Base-by-base conservation (phyloP, 2,113 vertebrate species). In the Brienomyrus longianalis region DNA sequence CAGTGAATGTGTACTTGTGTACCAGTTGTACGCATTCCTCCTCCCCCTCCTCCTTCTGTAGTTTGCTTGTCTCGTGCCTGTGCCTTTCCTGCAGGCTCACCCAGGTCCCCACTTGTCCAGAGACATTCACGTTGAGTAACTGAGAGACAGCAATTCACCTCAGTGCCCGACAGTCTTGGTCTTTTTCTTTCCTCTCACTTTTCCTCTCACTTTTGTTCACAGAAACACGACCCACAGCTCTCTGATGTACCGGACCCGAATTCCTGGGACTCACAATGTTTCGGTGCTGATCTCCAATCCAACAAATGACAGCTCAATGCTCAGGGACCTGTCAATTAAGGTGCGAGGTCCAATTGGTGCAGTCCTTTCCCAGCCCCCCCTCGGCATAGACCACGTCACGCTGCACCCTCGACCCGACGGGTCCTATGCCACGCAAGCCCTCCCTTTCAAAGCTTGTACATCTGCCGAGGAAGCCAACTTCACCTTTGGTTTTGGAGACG, bases 401-500 rank as follows among this genome's bases (percentile, higher is more conserved):
- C n/a, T 2, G 23, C 3, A 27, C 27, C 52, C 45, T 7, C 89
- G 31, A 5, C 90, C 52, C 17, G 9, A 66, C 1, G 90, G 85
- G 0, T 1, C 27, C 1, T 35, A n/a, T 74, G 48, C 66, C 0
- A 56, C 50, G 6, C 70, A 1, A 1, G 5, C 27, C 15, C 90
- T 94, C 86, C 89, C 90, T 0, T 91, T 94, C 50, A 35, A 1
- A 1, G 74, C 92, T 48, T 90, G 88, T 1, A 19, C 56, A 21
- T 31, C 86, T 59, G 54, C 91, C 0, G 9, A 74, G 39, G 90
- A 56, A 21, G 43, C 89, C 15, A 87, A 74, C 83, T 91, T 95
- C 52, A 27, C 7, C 4, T n/a, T 92, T 48, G 91, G 91, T 27
- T 95, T 95, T 0, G 93, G 93, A 62, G 93, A 94, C 17, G 27